Conservation (phyloP, 2,888 invertebrate species). For the Malthinus flaveolus region DNA sequence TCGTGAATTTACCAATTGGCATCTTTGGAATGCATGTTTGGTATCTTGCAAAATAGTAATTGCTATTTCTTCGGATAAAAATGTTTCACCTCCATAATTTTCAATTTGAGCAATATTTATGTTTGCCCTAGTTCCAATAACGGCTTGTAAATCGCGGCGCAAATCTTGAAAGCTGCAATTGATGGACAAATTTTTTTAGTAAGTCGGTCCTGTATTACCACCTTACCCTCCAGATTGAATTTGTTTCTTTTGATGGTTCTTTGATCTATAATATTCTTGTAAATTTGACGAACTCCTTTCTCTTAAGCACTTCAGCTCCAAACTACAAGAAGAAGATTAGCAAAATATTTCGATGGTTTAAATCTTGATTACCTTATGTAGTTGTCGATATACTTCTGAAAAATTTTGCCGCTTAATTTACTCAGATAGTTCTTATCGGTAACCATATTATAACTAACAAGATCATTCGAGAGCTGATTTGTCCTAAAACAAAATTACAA, state of each 20-base stretch:
- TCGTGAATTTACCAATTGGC: constrained; percentile 67
- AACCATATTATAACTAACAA: constrained; percentile 76
- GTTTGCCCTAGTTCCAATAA: constrained; percentile 87
- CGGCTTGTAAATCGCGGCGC: constrained; percentile 89
- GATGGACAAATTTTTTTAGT: background rate
- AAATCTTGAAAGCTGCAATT: constrained; percentile 83
- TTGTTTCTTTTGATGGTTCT: constrained; percentile 93
- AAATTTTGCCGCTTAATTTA: constrained; percentile 80
- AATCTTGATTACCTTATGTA: constrained; percentile 67
- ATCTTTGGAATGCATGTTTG: constrained; percentile 86
- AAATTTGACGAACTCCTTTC: constrained; percentile 76
- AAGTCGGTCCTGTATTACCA: background rate
- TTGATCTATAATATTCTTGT: constrained; percentile 86
- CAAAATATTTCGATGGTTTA: constrained; percentile 3
- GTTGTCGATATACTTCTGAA: constrained; percentile 75
- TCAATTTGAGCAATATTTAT: constrained; percentile 94
- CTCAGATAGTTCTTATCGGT: constrained; percentile 77
- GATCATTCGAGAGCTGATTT: constrained; percentile 71
- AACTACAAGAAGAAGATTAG: constrained; percentile 47
- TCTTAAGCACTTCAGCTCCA: constrained; percentile 78
- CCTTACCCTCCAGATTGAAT: constrained; percentile 82
- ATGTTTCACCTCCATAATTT: constrained; percentile 96
- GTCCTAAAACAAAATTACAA: constrained; percentile 60
- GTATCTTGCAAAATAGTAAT: constrained; percentile 89
- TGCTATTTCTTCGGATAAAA: constrained; percentile 92